A percentile compares a stretch with the other conserved stretches of the same genome.
These are phyloP conservation scores for Phrynosoma platyrhinos DNA, from an alignment of 2,113 vertebrate species.

Conservation along the genomic window DNA sequence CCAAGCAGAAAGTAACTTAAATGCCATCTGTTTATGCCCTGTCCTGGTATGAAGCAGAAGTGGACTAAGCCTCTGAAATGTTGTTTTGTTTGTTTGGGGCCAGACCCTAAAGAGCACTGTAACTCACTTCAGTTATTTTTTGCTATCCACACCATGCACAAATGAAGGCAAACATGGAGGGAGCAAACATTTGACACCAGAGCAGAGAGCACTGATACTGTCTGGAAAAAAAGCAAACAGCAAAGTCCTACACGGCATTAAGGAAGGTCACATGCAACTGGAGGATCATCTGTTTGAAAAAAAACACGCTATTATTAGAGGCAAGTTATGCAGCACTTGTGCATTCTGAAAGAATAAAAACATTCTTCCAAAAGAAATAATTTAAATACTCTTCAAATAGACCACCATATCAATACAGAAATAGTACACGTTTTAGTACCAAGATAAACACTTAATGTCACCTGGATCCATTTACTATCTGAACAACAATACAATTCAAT, in stretches of 20 bases:
- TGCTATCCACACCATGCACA: slow-evolving; percentile 53
- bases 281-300: slow-evolving; percentile 67
- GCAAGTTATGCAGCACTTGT: slow-evolving; percentile 73
- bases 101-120: slow-evolving; percentile 62
- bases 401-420: not conserved
- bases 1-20: not conserved
- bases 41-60: slow-evolving; percentile 30
- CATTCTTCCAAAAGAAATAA: slow-evolving; percentile 63
- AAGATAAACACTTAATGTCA: not conserved
- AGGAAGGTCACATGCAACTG: slow-evolving; percentile 69
- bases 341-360: slow-evolving; percentile 60
- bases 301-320: slow-evolving; percentile 75
- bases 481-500: not conserved
- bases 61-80: slow-evolving; percentile 49
- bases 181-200: slow-evolving; percentile 58
- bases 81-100: slow-evolving; percentile 39
- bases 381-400: slow-evolving; percentile 34
- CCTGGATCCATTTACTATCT: not conserved
- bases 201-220: slow-evolving; percentile 50
- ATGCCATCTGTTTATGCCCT: slow-evolving; percentile 26
- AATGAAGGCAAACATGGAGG: slow-evolving; percentile 55
- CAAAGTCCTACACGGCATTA: slow-evolving; percentile 60
- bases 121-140: slow-evolving; percentile 50
- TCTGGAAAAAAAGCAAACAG: slow-evolving; percentile 65
- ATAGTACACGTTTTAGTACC: not conserved